These are phyloP conservation scores for Chromobotia macracanthus DNA, from an alignment of 2,797 vertebrate species.

Conservation along the genomic window DNA sequence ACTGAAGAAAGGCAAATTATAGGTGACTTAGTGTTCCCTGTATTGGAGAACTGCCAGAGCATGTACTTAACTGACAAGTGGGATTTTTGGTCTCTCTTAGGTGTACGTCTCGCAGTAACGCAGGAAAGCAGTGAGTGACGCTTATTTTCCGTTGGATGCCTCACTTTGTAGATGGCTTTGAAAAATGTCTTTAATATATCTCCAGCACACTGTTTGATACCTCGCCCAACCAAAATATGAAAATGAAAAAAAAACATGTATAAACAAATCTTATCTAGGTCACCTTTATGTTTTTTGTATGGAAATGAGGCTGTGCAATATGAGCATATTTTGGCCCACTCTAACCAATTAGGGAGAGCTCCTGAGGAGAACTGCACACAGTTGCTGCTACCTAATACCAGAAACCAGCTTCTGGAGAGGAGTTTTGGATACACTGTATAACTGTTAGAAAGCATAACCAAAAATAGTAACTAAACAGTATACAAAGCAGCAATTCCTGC, in stretches of 20 bases:
- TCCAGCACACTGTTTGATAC: conserved; percentile 50
- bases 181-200: conserved; percentile 57
- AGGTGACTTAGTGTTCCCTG: conserved; percentile 72
- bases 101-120: conserved; percentile 67
- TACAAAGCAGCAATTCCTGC: neutral
- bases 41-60: conserved; percentile 63
- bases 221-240: conserved; percentile 45
- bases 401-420: conserved; percentile 18
- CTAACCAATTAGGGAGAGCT: conserved; percentile 80
- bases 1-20: conserved; percentile 72
- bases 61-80: conserved; percentile 69
- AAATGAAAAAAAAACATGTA: conserved; percentile 33
- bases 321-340: conserved; percentile 78
- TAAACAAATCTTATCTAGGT: conserved; percentile 68
- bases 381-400: conserved; percentile 54
- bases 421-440: conserved; percentile 19
- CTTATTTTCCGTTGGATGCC: conserved; percentile 38
- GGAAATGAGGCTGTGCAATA: conserved; percentile 77
- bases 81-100: conserved; percentile 67
- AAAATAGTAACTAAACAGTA: neutral
- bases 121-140: conserved; percentile 31
- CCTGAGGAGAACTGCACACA: conserved; percentile 74
- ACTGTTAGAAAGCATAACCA: conserved; percentile 37
- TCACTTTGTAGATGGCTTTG: conserved; percentile 53
- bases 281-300: conserved; percentile 80